A percentile compares a stretch with the other conserved stretches of the same genome.
Evolutionary conservation across 2,888 invertebrate species (phyloP).

Genomic region (Endotricha flammealis): DNA sequence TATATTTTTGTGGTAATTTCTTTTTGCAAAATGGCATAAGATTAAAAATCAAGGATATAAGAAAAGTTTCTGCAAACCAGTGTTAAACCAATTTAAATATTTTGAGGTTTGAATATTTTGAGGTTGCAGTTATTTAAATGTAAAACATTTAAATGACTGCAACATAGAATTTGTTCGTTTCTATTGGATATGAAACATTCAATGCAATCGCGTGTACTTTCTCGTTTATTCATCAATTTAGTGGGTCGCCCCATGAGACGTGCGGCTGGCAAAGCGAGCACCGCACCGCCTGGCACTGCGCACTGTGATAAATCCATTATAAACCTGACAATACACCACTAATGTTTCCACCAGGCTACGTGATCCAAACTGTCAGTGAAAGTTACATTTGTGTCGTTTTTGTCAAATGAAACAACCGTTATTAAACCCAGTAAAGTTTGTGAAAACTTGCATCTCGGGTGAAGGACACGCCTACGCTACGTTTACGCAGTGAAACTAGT

Average conservation of each 20-base stretch:
- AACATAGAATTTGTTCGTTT: too few relatives aligned
- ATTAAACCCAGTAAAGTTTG: slow-evolving; percentile 20
- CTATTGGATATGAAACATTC: slow-evolving; percentile 13
- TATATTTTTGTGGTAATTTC: too few relatives aligned
- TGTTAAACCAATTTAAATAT: too few relatives aligned
- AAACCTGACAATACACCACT: slow-evolving; percentile 39
- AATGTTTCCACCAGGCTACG: slow-evolving; percentile 43
- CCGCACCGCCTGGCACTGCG: slow-evolving; percentile 21
- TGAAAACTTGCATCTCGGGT: slow-evolving; percentile 13
- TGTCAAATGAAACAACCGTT: slow-evolving; percentile 44
- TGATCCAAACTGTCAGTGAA: slow-evolving; percentile 55
- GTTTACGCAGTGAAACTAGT: slow-evolving; percentile 39
- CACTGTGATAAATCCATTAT: slow-evolving; percentile 47
- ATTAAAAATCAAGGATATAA: too few relatives aligned
- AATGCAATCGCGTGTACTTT: slow-evolving; percentile 42
- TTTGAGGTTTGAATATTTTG: too few relatives aligned
- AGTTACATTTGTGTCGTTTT: slow-evolving; percentile 48
- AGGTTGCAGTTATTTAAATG: too few relatives aligned
- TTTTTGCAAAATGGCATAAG: too few relatives aligned
- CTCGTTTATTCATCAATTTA: slow-evolving; percentile 61
- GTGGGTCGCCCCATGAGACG: slow-evolving; percentile 53
- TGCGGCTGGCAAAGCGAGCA: slow-evolving; percentile 37
- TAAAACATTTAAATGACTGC: too few relatives aligned
- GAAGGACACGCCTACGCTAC: slow-evolving; percentile 36
- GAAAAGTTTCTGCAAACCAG: too few relatives aligned